Evolutionary conservation across 2,888 invertebrate species (phyloP), one percentile per base, ranked within the genome.

Genomic region (Coenonympha glycerion): DNA sequence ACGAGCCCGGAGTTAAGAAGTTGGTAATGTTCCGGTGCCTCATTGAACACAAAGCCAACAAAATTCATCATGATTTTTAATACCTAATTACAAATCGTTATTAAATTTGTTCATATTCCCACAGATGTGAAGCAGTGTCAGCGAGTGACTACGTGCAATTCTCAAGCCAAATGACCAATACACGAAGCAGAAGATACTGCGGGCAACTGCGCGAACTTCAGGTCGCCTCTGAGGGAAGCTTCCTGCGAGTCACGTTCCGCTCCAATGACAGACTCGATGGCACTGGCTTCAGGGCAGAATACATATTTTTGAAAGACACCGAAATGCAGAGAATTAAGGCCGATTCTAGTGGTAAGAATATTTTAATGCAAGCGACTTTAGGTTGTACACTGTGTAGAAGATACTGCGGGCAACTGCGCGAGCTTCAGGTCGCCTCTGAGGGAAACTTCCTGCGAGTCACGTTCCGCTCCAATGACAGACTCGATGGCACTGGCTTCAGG

Each of bases 101-200:
- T n/a, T n/a, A n/a, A n/a, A n/a, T n/a, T n/a, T n/a, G n/a, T n/a
- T n/a, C n/a, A n/a, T 46, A 41, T 36, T 56, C 41, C 81, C 76
- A 9, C 84, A 98, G 98, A 51, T 99, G 98, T 73, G 94, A 95
- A 66, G 93, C 93, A 40, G 89, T 92, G 46, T 94, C 97, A 3
- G 95, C 96, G 15, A 98, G 97, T 67, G 99, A 99, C 80, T 98
- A 93, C 82, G 93, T 99, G 6, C 95, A 97, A 71, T 97, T 99
- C 77, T 97, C 97, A 16, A 98, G 97, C 85, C 96, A 93, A 76
- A 91, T 95, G 89, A 91, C 94, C 26, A 90, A 92, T 47, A 94
- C 97, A 71, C 88, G 95, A 57, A 95, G 93, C 75, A 89, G 91
- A 11, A 89, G 95, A 56, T 92, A 95, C 71, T 99, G 98, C 74